Conservation (phyloP, 2,113 vertebrate genomes). For the Sciurus niger region DNA sequence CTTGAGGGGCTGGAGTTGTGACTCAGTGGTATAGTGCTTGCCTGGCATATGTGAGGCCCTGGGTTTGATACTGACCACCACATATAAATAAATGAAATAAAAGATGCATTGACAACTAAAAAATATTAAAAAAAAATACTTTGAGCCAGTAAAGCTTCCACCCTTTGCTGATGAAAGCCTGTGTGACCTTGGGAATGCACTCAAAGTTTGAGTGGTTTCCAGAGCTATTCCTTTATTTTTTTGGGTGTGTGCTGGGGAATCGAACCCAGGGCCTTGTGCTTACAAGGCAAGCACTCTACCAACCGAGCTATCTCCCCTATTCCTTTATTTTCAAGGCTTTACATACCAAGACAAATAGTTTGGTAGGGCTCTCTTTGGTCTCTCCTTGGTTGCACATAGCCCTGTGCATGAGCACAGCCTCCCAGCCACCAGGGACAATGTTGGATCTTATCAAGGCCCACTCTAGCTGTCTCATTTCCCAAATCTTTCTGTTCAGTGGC, state of each 20-base stretch:
- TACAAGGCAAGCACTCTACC: too few relatives aligned
- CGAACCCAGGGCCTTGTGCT: too few relatives aligned
- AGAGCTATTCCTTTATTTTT: conserved; percentile 39
- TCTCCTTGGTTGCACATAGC: not conserved
- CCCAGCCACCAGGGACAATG: not conserved
- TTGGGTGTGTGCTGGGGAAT: too few relatives aligned
- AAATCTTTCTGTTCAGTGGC: not conserved
- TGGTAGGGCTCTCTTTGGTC: not conserved
- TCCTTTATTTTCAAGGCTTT: conserved; percentile 50
- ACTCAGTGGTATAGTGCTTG: too few relatives aligned
- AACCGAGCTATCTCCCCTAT: not conserved
- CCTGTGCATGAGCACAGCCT: conserved; percentile 35
- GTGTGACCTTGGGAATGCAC: not conserved
- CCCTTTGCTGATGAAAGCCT: not conserved
- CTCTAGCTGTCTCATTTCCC: not conserved
- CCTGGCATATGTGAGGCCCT: too few relatives aligned
- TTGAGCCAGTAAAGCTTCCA: not conserved
- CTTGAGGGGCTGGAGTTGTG: not conserved
- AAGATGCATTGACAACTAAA: too few relatives aligned
- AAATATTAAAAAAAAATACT: not conserved
- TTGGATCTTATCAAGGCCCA: not conserved
- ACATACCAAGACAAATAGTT: not conserved
- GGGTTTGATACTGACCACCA: too few relatives aligned
- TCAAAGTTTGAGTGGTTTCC: conserved; percentile 5
- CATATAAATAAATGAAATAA: too few relatives aligned